A percentile compares a stretch with the other conserved stretches of the same genome.
These are phyloP conservation scores for Pocillopora verrucosa DNA, from an alignment of 64 coral and sea anemone species.

Conservation along the genomic window DNA sequence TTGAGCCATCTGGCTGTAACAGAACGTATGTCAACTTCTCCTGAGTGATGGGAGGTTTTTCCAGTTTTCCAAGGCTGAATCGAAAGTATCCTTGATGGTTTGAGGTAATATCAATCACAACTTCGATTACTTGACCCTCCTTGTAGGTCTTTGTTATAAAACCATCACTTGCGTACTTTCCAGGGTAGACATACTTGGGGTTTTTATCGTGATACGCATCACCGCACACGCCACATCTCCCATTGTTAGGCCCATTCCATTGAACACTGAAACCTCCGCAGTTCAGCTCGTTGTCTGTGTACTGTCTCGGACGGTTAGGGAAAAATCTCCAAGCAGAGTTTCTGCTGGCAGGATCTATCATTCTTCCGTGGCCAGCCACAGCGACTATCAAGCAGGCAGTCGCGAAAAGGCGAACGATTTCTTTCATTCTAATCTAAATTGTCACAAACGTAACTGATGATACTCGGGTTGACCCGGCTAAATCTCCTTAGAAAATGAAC, in stretches of 20 bases:
- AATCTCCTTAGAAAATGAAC: no score
- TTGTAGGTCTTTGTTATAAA: conserved; percentile 52
- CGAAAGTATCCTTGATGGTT: conserved; percentile 66
- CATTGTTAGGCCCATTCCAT: conserved; percentile 44
- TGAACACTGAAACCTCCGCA: conserved; percentile 58
- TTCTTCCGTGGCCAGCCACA: conserved; percentile 58
- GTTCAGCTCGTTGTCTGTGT: conserved; percentile 64
- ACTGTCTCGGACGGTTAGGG: conserved; percentile 22
- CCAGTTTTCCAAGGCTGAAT: conserved; percentile 61
- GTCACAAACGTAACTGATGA: no score
- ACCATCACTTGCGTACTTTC: conserved; percentile 43
- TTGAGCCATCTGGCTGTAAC: conserved; percentile 37
- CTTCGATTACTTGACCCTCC: conserved; percentile 54
- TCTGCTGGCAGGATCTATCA: conserved; percentile 69
- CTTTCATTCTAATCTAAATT: not conserved
- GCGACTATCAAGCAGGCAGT: not conserved
- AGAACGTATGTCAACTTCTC: conserved; percentile 31
- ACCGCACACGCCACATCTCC: conserved; percentile 77
- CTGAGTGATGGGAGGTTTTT: conserved; percentile 9
- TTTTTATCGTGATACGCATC: conserved; percentile 39
- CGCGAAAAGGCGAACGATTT: not conserved
- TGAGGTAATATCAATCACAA: conserved; percentile 28
- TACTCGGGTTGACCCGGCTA: no score
- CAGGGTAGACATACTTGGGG: conserved; percentile 32
- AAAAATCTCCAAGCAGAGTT: conserved; percentile 70